Percentiles rank a stretch among this genome's conserved stretches.
phyloP scores from a whole-genome alignment of 2,888 invertebrate species.

The Disparrhopalites patrizii region DNA sequence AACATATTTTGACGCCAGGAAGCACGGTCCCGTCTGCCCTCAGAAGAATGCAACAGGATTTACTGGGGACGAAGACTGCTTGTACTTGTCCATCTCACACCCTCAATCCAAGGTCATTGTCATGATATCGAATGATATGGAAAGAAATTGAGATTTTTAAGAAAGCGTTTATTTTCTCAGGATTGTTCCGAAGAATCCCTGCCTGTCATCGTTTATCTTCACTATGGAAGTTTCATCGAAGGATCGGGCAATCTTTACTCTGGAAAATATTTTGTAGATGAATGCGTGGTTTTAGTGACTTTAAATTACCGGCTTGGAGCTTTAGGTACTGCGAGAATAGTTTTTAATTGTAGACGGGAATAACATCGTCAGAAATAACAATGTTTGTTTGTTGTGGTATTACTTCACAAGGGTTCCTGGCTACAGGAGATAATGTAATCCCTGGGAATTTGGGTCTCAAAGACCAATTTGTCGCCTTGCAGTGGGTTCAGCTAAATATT shows the following conservation, averaged over 20 bases:
- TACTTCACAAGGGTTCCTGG: background rate
- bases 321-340: too few species aligned
- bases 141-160: too few species aligned
- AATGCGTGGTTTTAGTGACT: background rate
- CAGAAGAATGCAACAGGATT: background rate
- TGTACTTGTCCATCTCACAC: background rate
- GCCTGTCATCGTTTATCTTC: background rate
- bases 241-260: background rate
- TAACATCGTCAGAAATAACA: too few species aligned
- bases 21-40: background rate
- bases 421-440: background rate
- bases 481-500: background rate
- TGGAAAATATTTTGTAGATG: background rate
- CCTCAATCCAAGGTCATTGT: background rate
- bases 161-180: too few species aligned
- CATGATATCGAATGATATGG: too few species aligned
- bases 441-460: constrained; percentile 4
- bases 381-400: too few species aligned
- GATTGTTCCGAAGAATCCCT: too few species aligned
- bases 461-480: background rate
- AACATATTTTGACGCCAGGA: too few species aligned
- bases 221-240: background rate
- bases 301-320: background rate
- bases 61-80: background rate
- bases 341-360: too few species aligned